Percentiles rank a stretch among this genome's conserved stretches.
These are phyloP conservation scores for Coreius guichenoti DNA, from an alignment of 2,797 vertebrate genomes.

Conservation along the genomic window DNA sequence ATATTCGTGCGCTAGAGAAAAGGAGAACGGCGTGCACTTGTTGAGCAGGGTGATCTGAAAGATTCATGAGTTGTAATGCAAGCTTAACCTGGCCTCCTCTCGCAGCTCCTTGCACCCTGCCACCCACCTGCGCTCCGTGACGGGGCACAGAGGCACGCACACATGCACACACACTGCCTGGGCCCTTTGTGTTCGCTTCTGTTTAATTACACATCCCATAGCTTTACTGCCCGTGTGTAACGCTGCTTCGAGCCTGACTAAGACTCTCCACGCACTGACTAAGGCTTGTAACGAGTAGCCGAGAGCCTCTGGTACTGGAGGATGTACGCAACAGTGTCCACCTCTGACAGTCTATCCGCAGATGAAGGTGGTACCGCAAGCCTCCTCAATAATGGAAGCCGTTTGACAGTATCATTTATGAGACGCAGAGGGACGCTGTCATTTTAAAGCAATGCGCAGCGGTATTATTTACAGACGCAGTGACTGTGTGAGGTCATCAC, in stretches of 20 bases:
- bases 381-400: slow-evolving; percentile 72
- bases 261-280: not conserved
- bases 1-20: slow-evolving; percentile 41
- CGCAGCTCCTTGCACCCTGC: slow-evolving; percentile 30
- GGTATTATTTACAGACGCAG: slow-evolving; percentile 75
- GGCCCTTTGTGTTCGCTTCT: slow-evolving; percentile 60
- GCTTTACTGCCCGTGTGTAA: slow-evolving; percentile 55
- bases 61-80: slow-evolving; percentile 65
- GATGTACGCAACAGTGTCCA: not conserved
- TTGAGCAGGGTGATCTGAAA: slow-evolving; percentile 62
- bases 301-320: not conserved
- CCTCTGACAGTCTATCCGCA: slow-evolving; percentile 25
- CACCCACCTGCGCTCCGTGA: slow-evolving; percentile 42
- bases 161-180: slow-evolving; percentile 35
- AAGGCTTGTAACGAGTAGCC: not conserved
- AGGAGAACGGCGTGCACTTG: slow-evolving; percentile 55
- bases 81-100: slow-evolving; percentile 62
- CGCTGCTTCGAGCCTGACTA: slow-evolving; percentile 31
- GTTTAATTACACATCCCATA: slow-evolving; percentile 66
- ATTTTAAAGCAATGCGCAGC: slow-evolving; percentile 76
- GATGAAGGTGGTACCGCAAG: slow-evolving; percentile 16
- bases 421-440: slow-evolving; percentile 72
- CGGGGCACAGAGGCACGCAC: slow-evolving; percentile 47
- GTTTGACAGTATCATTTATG: slow-evolving; percentile 77
- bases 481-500: slow-evolving; percentile 53